These are phyloP conservation scores for Heterodera filipjevi DNA, from an alignment of 2,888 invertebrate genomes.

Conservation along the genomic window DNA sequence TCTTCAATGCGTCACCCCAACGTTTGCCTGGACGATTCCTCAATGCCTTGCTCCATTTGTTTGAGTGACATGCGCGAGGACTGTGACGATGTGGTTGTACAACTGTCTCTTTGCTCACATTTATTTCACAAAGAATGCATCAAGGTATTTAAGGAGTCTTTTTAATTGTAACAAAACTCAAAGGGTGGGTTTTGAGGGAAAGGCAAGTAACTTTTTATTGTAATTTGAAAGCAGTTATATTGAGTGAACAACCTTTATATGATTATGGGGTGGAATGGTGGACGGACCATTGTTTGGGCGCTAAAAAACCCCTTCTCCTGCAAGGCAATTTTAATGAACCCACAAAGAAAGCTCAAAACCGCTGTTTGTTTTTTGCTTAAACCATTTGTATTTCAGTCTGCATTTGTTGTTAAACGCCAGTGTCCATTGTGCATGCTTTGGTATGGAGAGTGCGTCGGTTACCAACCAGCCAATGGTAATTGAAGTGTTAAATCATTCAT, in stretches of 20 bases:
- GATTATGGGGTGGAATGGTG: too few relatives aligned
- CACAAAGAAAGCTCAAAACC: too few relatives aligned
- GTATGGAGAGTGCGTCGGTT: conserved; percentile 36
- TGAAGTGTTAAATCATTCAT: background rate
- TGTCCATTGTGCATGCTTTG: conserved; percentile 44
- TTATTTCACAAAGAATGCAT: conserved; percentile 49
- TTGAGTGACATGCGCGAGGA: conserved; percentile 32
- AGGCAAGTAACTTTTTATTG: too few relatives aligned
- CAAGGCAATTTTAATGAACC: too few relatives aligned
- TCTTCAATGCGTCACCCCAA: conserved; percentile 7
- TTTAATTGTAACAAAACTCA: background rate
- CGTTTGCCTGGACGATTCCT: conserved; percentile 20
- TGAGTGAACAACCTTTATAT: too few relatives aligned
- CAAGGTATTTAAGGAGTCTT: conserved; percentile 32
- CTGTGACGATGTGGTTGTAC: conserved; percentile 36
- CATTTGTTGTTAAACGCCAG: conserved; percentile 40
- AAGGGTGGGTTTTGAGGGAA: too few relatives aligned
- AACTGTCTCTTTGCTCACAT: conserved; percentile 45
- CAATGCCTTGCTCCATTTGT: conserved; percentile 43
- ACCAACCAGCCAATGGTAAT: conserved; percentile 36
- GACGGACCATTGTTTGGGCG: too few relatives aligned
- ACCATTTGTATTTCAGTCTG: conserved; percentile 28
- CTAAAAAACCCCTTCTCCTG: too few relatives aligned
- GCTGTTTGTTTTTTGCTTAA: background rate
- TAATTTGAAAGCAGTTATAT: too few relatives aligned